Evolutionary conservation across 2,113 vertebrate species (phyloP).

Genomic region (Anolis carolinensis): DNA sequence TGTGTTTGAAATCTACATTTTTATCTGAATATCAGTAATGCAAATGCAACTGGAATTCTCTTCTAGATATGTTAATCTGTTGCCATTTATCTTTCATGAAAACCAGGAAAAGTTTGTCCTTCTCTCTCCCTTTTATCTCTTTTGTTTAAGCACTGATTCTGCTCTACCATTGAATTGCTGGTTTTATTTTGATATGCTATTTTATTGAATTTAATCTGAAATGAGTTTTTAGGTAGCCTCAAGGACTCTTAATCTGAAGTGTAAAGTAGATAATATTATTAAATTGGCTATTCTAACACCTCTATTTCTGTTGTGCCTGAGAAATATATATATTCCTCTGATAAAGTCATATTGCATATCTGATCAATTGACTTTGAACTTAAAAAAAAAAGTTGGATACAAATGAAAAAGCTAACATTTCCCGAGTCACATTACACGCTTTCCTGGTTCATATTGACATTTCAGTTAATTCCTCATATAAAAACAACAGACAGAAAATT

Average conservation of each 20-base stretch:
- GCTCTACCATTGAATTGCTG: neutral
- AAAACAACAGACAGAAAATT: neutral
- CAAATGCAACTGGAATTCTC: neutral
- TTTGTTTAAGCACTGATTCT: neutral
- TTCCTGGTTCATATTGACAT: neutral
- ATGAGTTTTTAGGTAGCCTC: neutral
- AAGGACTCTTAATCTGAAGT: neutral
- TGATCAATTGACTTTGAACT: neutral
- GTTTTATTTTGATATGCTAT: neutral
- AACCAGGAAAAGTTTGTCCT: neutral
- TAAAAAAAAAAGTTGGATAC: neutral
- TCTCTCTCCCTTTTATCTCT: neutral
- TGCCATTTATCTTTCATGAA: neutral
- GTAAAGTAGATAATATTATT: neutral
- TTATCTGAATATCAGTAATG: neutral
- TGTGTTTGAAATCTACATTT: neutral
- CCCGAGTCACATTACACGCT: neutral
- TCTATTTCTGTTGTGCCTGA: neutral
- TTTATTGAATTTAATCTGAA: neutral
- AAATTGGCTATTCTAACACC: neutral
- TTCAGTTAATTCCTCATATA: neutral
- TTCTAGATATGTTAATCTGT: neutral
- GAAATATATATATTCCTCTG: neutral
- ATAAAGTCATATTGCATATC: neutral
- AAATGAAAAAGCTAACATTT: neutral